A percentile compares a stretch with the other conserved stretches of the same genome.
Evolutionary conservation across 2,113 vertebrate genomes (phyloP).

Genomic region (Chaetura pelagica): DNA sequence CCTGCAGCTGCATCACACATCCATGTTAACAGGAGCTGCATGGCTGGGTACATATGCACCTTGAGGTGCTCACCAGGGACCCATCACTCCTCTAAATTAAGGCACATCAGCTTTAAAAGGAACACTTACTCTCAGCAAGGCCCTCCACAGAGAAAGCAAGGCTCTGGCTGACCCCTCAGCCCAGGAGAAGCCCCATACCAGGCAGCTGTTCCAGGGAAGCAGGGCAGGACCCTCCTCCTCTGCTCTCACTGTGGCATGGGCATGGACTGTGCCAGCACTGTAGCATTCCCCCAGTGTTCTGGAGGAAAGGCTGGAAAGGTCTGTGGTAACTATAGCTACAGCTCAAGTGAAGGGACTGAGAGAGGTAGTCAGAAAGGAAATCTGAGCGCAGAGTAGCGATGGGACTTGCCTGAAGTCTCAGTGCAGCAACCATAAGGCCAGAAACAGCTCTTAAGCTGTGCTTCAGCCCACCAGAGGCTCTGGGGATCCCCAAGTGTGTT

Average conservation of each 20-base stretch:
- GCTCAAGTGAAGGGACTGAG: background rate
- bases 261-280: rapidly evolving
- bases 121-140: background rate
- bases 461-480: background rate
- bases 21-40: rapidly evolving
- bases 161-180: background rate
- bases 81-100: rapidly evolving
- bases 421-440: background rate
- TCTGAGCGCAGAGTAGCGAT: too few relatives aligned
- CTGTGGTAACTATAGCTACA: background rate
- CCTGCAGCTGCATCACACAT: rapidly evolving
- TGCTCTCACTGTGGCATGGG: rapidly evolving
- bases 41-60: rapidly evolving
- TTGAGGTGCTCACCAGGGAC: rapidly evolving
- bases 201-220: background rate
- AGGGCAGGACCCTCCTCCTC: background rate
- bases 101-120: background rate
- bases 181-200: background rate
- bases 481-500: background rate
- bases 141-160: background rate
- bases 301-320: background rate
- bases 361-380: background rate
- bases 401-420: background rate
- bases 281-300: background rate
- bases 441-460: rapidly evolving